Evolutionary conservation across 1,140 invertebrate species (phyloP).

Genomic region (Aphaenogaster floridana): DNA sequence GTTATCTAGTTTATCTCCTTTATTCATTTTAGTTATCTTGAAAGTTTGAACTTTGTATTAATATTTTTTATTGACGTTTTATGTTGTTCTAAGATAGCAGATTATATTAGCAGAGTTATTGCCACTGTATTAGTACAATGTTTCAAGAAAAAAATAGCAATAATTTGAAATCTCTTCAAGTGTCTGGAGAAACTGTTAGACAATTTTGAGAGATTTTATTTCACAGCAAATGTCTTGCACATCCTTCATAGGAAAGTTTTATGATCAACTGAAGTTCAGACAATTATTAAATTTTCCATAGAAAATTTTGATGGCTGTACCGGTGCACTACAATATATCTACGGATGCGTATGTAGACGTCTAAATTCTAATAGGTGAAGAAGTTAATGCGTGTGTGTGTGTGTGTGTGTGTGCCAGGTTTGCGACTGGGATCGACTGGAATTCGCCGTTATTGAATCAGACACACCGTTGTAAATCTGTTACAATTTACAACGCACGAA

Average conservation of each 20-base stretch:
- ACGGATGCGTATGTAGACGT: not conserved
- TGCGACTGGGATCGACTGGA: not conserved
- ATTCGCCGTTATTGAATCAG: constrained; percentile 37
- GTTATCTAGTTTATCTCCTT: not conserved
- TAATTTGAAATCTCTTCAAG: constrained; percentile 53
- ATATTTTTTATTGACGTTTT: not conserved
- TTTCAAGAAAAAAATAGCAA: not conserved
- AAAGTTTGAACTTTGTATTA: not conserved
- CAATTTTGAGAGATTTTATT: constrained; percentile 57
- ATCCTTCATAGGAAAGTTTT: constrained; percentile 47
- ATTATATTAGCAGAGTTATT: not conserved
- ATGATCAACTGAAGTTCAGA: constrained; percentile 44
- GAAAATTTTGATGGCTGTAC: constrained; percentile 12
- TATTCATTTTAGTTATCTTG: not conserved
- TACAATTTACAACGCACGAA: constrained; percentile 39
- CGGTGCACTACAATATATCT: not conserved
- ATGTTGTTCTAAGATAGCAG: not conserved
- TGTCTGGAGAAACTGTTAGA: constrained; percentile 65
- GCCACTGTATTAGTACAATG: not conserved
- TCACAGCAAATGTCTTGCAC: constrained; percentile 60
- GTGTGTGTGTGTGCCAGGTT: not conserved
- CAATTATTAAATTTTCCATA: not conserved
- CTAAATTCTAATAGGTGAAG: constrained; percentile 7
- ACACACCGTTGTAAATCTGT: not conserved
- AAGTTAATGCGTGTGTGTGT: not conserved